Evolutionary conservation across 2,113 vertebrate genomes (phyloP).

Genomic region (Larimichthys crocea): DNA sequence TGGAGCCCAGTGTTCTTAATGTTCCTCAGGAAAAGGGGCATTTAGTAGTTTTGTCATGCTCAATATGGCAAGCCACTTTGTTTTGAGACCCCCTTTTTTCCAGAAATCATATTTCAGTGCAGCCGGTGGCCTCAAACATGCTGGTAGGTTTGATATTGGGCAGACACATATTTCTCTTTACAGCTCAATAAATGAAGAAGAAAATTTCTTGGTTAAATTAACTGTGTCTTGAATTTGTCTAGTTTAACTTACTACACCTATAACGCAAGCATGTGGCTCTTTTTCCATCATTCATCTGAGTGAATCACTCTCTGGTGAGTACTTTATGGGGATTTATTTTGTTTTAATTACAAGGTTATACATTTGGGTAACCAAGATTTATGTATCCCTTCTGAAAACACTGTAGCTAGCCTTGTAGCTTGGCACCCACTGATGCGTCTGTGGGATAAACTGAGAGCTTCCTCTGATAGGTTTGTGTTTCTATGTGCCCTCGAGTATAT

Average conservation of each 20-base stretch:
- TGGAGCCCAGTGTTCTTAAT: slow-evolving; percentile 27
- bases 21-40: slow-evolving; percentile 54
- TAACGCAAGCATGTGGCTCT: slow-evolving; percentile 47
- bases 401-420: slow-evolving; percentile 57
- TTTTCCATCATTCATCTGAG: slow-evolving; percentile 61
- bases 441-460: slow-evolving; percentile 64
- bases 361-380: slow-evolving; percentile 73
- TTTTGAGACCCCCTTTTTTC: slow-evolving; percentile 39
- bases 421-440: slow-evolving; percentile 45
- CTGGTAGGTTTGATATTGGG: slow-evolving; percentile 51
- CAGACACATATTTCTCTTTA: slow-evolving; percentile 50
- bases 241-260: slow-evolving; percentile 38
- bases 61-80: slow-evolving; percentile 53
- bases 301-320: slow-evolving; percentile 62
- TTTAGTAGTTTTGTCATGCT: slow-evolving; percentile 60
- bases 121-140: slow-evolving; percentile 22
- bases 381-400: slow-evolving; percentile 53
- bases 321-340: slow-evolving; percentile 71
- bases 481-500: slow-evolving; percentile 53
- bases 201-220: slow-evolving; percentile 46
- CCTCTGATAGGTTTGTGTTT: slow-evolving; percentile 69
- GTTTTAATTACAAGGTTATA: slow-evolving; percentile 73
- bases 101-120: slow-evolving; percentile 52
- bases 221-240: slow-evolving; percentile 36
- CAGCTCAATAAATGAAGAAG: slow-evolving; percentile 48